Percentiles rank a stretch among this genome's conserved stretches.
phyloP scores from a whole-genome alignment of 2,113 vertebrate genomes.

The Myrmophylax atrothorax region DNA sequence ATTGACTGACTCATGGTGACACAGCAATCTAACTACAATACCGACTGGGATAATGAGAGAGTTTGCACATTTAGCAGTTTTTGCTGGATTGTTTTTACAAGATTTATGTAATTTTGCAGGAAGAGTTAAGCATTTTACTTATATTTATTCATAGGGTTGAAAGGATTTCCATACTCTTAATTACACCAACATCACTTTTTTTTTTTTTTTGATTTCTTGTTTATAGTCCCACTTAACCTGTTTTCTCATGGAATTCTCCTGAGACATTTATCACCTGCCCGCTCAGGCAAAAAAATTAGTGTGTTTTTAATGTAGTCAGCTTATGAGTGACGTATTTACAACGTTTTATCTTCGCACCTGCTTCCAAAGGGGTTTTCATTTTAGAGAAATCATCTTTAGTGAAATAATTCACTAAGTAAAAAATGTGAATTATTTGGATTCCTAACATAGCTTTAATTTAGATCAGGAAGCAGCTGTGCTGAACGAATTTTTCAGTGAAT shows the following conservation, averaged over 20 bases:
- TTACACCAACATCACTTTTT: neutral
- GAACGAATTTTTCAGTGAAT: neutral
- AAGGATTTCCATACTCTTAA: neutral
- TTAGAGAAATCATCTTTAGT: neutral
- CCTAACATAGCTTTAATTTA: neutral
- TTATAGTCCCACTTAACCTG: neutral
- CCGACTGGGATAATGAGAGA: neutral
- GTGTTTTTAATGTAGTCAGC: neutral
- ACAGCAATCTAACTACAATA: neutral
- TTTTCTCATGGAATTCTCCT: neutral
- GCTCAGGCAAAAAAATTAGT: neutral
- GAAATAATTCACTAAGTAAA: neutral
- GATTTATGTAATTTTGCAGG: neutral
- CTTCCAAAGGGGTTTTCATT: neutral
- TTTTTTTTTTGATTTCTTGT: neutral
- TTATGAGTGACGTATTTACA: neutral
- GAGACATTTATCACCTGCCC: neutral
- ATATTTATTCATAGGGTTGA: neutral
- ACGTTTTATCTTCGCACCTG: neutral
- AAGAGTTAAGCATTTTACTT: neutral
- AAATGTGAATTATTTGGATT: neutral
- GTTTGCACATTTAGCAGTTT: neutral
- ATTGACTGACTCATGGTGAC: slow-evolving; percentile 6
- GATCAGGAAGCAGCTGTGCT: neutral
- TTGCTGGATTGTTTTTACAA: neutral